Evolutionary conservation across 2,113 vertebrate species (phyloP).

Genomic region (Cottus gobio): DNA sequence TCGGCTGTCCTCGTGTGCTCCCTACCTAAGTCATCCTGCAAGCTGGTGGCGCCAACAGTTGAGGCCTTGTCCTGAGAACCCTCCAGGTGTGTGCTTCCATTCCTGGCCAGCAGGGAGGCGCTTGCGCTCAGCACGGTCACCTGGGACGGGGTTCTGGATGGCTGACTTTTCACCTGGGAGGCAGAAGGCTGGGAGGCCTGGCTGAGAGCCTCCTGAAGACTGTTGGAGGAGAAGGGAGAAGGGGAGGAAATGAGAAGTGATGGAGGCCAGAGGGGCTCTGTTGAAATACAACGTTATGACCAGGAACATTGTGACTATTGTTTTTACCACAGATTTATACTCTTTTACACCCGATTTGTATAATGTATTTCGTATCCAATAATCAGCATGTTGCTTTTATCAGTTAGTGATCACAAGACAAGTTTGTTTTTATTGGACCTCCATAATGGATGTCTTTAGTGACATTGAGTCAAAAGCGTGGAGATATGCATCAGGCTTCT

Average conservation of each 20-base stretch:
- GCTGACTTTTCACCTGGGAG: conserved; percentile 93
- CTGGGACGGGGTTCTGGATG: conserved; percentile 93
- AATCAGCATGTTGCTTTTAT: background rate
- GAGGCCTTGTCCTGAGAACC: conserved; percentile 95
- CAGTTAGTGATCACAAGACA: background rate
- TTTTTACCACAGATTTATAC: background rate
- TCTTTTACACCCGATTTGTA: background rate
- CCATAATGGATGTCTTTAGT: background rate
- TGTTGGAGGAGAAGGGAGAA: conserved; percentile 81
- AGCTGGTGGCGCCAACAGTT: conserved; percentile 93
- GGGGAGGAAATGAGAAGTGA: conserved; percentile 59
- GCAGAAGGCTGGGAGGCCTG: conserved; percentile 94
- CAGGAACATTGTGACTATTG: too few species aligned
- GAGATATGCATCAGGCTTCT: background rate
- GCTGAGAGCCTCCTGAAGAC: conserved; percentile 97
- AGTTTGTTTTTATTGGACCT: background rate
- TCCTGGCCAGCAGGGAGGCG: conserved; percentile 99
- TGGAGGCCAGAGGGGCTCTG: conserved; percentile 33
- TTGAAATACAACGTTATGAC: conserved; percentile 8
- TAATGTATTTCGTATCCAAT: background rate
- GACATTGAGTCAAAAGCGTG: background rate
- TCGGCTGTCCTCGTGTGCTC: background rate
- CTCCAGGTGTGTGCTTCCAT: conserved; percentile 97
- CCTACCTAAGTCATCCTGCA: conserved; percentile 97
- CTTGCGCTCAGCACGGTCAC: conserved; percentile 95